These are phyloP conservation scores for Baryphthengus martii DNA, from an alignment of 2,113 vertebrate genomes.

Conservation along the genomic window DNA sequence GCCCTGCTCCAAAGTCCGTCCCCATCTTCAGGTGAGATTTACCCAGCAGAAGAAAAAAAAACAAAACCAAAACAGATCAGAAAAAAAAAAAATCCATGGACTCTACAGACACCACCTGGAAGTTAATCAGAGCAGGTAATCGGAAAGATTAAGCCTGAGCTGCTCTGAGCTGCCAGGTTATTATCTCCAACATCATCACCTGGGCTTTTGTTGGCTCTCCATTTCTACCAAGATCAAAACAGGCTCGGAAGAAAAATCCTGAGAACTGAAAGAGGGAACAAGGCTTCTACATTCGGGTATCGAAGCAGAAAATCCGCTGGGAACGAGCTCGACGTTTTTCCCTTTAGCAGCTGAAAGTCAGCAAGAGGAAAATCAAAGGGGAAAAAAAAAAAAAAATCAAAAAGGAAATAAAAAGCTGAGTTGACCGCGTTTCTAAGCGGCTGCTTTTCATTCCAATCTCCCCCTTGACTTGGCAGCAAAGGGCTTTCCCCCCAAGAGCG, in stretches of 20 bases:
- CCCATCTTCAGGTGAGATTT: background rate
- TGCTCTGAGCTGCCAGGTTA: background rate
- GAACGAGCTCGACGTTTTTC: background rate
- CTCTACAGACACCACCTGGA: background rate
- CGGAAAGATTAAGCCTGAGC: background rate
- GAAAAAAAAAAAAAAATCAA: accelerated
- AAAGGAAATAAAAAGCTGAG: background rate
- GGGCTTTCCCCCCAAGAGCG: background rate
- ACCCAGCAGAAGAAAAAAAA: background rate
- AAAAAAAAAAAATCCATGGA: background rate
- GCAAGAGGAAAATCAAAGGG: background rate
- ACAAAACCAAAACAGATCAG: no score
- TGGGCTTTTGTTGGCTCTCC: background rate
- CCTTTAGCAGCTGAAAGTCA: background rate
- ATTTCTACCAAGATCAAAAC: background rate
- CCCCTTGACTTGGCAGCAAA: background rate
- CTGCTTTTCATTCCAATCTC: background rate
- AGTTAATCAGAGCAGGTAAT: background rate
- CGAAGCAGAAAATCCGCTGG: background rate
- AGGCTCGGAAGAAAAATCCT: background rate
- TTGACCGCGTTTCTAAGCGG: background rate
- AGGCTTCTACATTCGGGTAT: background rate
- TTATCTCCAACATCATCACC: background rate
- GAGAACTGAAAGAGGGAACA: background rate
- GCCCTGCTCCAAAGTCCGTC: no score